Base-by-base conservation (phyloP, 2,797 vertebrate species). In the Dendrocincla fuliginosa region DNA sequence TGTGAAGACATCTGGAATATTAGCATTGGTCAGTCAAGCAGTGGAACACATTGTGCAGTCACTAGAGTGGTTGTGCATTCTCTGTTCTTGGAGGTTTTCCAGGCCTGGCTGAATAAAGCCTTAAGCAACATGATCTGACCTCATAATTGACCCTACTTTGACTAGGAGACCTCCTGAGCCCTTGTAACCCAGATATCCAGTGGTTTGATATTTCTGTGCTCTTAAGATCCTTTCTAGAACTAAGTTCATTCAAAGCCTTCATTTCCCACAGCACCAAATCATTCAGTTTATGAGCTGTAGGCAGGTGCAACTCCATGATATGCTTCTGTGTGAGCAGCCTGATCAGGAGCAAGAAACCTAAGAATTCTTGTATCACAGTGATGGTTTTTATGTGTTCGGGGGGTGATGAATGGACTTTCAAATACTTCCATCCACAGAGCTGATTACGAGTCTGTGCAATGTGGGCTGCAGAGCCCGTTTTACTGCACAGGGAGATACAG, bases 121-220 rank as follows among this genome's bases (percentile, higher is more conserved):
- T 68, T 82, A 42, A 82, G 67, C 60, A 82, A 35, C 30, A 11
- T 59, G 13, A 55, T 85, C 44, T 49, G 28, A 67, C 44, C 28
- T 49, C 20, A 15, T 73, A 53, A 69, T 63, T 0, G 0, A 73
- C n/a, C 9, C 12, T 42, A 0, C 20, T 78, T 82, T 59, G 63
- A 50, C 18, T 22, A 42, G 55, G 27, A 84, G 33, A 56, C 24
- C 17, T 88, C 70, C 39, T 69, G 74, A 87, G 55, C 55, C 28
- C n/a, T 83, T 83, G 23, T 52, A 49, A 55, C 33, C 74, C 3
- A 0, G 1, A 18, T 44, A 27, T 50, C 18, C 52, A 20, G 49
- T 53, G 44, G 27, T 39, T 67, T 1, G 1, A 11, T 73, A 53
- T 35, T 74, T 83, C 10, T 47, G 27, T 22, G 11, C 33, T n/a